These are phyloP conservation scores for Promerops cafer DNA, from an alignment of 2,113 vertebrate genomes.

Conservation along the genomic window DNA sequence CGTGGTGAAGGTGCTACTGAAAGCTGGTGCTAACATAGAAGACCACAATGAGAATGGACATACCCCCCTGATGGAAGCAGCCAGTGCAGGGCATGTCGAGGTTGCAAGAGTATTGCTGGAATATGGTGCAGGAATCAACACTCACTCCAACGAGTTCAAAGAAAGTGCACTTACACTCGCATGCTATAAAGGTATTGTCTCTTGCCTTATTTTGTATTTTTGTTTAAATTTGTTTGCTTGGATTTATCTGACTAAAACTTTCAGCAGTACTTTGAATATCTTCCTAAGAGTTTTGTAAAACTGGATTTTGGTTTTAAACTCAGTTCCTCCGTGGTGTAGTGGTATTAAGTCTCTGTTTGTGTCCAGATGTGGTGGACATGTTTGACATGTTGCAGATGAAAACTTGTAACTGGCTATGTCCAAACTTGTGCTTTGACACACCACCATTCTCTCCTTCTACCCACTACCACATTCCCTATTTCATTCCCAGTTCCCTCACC, in stretches of 20 bases:
- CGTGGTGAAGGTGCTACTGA: slow-evolving; percentile 95
- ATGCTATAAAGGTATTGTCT: slow-evolving; percentile 93
- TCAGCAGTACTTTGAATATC: background rate
- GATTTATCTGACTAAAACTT: background rate
- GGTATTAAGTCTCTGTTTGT: background rate
- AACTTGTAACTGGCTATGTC: background rate
- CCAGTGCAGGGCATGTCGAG: slow-evolving; percentile 96
- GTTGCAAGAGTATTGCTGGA: slow-evolving; percentile 95
- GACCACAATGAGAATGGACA: slow-evolving; percentile 99
- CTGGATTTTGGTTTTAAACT: background rate
- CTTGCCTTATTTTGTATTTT: background rate
- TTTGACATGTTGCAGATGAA: background rate
- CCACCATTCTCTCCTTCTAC: background rate
- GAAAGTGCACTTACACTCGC: slow-evolving; percentile 98
- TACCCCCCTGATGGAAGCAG: slow-evolving; percentile 97
- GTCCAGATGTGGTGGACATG: background rate
- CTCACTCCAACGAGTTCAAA: slow-evolving; percentile 99
- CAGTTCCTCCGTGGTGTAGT: background rate
- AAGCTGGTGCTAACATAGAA: slow-evolving; percentile 98
- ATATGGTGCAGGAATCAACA: slow-evolving; percentile 98
- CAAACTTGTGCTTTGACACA: background rate
- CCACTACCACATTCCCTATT: background rate
- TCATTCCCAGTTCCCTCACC: background rate
- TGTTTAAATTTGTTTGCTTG: background rate
- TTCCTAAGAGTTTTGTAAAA: background rate